These are phyloP conservation scores for Bergia sp. DNA, from an alignment of 92 coral and sea anemone genomes.

Conservation along the genomic window DNA sequence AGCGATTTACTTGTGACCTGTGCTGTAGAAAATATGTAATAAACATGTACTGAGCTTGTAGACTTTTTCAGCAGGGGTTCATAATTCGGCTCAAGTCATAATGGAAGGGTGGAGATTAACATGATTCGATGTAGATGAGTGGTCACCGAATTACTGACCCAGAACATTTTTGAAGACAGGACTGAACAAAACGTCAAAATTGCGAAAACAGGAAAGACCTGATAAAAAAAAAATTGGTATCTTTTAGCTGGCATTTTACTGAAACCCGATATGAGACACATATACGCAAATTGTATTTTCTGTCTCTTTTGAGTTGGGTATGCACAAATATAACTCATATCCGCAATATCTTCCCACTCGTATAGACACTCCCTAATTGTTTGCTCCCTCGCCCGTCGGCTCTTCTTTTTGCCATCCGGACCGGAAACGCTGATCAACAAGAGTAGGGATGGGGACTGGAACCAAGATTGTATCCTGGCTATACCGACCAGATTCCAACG, in stretches of 20 bases:
- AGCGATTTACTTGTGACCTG: neutral
- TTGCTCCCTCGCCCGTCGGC: too few relatives aligned
- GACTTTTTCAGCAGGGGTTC: slow-evolving; percentile 42
- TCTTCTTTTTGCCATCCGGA: too few relatives aligned
- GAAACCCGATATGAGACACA: neutral
- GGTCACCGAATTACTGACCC: slow-evolving; percentile 42
- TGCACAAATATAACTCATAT: too few relatives aligned
- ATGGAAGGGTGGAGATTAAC: slow-evolving; percentile 18
- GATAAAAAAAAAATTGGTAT: too few relatives aligned
- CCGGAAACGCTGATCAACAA: too few relatives aligned
- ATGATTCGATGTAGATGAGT: neutral
- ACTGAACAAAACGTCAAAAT: neutral
- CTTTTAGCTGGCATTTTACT: too few relatives aligned
- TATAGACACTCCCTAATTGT: too few relatives aligned
- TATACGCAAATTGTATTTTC: neutral
- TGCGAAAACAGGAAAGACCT: neutral
- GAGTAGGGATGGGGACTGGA: too few relatives aligned
- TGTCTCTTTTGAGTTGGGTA: neutral
- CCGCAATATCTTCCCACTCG: too few relatives aligned
- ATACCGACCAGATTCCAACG: too few relatives aligned
- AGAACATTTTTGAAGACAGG: neutral
- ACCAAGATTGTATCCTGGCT: too few relatives aligned
- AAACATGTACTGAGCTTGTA: slow-evolving; percentile 9
- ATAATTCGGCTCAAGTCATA: slow-evolving; percentile 12
- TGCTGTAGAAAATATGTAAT: slow-evolving; percentile 1